Conservation (phyloP, 2,888 invertebrate genomes). For the Portevinia maculata region DNA sequence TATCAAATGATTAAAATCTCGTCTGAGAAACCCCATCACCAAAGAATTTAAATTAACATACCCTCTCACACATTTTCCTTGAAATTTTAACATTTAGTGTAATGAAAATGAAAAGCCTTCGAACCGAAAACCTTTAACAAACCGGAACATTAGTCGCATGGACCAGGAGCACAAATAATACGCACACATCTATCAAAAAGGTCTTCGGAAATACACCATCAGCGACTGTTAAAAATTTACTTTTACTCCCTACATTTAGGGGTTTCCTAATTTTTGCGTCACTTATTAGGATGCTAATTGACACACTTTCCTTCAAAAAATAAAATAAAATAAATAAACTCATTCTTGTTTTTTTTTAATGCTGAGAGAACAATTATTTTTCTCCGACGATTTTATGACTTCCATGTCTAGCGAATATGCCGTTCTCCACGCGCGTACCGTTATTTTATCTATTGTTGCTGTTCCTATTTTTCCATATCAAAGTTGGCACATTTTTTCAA, state of each 20-base stretch:
- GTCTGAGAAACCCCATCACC: no score
- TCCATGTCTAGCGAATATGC: conserved; percentile 61
- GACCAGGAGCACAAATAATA: not conserved
- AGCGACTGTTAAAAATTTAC: conserved; percentile 1
- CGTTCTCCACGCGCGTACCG: not conserved
- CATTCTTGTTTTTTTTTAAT: conserved; percentile 17
- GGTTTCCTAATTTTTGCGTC: conserved; percentile 64
- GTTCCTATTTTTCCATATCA: conserved; percentile 51
- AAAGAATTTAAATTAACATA: no score
- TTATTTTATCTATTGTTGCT: conserved; percentile 49
- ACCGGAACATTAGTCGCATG: not conserved
- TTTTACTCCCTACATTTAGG: conserved; percentile 20
- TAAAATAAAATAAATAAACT: conserved; percentile 17
- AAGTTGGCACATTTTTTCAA: conserved; percentile 61
- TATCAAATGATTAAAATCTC: no score
- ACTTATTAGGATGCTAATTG: conserved; percentile 71
- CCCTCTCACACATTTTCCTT: no score
- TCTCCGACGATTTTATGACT: conserved; percentile 66
- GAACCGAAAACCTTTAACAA: no score
- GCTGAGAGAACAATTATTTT: conserved; percentile 57
- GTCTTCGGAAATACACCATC: conserved; percentile 1
- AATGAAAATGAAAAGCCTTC: no score
- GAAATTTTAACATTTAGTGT: no score
- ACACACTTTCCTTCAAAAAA: conserved; percentile 54
- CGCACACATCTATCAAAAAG: not conserved